Evolutionary conservation across 1,140 invertebrate species (phyloP).

Genomic region (Macrobrachium nipponense): DNA sequence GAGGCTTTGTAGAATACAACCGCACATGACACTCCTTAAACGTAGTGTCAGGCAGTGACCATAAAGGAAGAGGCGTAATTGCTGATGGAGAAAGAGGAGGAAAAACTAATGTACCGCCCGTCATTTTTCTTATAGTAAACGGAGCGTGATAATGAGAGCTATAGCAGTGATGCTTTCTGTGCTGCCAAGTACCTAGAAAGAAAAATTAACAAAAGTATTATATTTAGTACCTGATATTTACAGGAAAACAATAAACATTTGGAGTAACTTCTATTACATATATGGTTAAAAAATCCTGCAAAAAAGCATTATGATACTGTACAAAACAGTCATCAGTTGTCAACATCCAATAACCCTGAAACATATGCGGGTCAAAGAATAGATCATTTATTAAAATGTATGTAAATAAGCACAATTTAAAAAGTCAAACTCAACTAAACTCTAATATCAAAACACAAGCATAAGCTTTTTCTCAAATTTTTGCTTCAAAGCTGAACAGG

Average conservation of each 20-base stretch:
- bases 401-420: too few relatives aligned
- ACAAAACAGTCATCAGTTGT: too few relatives aligned
- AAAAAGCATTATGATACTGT: too few relatives aligned
- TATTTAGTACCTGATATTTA: not conserved
- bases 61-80: constrained; percentile 1
- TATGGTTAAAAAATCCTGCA: too few relatives aligned
- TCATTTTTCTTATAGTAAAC: constrained; percentile 5
- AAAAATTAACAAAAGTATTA: not conserved
- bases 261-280: too few relatives aligned
- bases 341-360: too few relatives aligned
- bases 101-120: not conserved
- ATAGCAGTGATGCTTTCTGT: not conserved
- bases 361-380: too few relatives aligned
- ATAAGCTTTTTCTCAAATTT: not conserved
- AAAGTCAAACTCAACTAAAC: too few relatives aligned
- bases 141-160: not conserved
- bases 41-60: constrained; percentile 35
- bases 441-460: too few relatives aligned
- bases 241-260: not conserved
- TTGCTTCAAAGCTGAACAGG: not conserved
- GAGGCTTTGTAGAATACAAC: constrained; percentile 48
- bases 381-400: too few relatives aligned
- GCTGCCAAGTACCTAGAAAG: constrained; percentile 14
- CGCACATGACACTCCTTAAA: constrained; percentile 42
- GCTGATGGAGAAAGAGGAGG: not conserved